Evolutionary conservation across 1,140 invertebrate genomes (phyloP), one percentile per base, ranked within the genome.

Genomic region (Triops longicaudatus): DNA sequence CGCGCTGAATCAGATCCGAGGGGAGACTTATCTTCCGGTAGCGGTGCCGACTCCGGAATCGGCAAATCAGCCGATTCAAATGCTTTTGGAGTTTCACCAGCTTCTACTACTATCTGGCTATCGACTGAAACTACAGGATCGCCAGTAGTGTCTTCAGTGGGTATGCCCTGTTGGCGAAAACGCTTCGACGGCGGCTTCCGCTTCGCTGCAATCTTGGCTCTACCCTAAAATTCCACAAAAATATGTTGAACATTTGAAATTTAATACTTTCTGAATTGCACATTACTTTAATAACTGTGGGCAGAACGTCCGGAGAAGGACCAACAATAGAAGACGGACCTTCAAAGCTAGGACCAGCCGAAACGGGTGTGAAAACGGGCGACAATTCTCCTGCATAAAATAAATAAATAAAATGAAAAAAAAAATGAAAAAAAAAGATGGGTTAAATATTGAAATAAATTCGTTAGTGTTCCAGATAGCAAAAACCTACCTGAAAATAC

Each of bases 181-280:
- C 50, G 50, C 14, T 63, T 63, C 50, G 50, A 63, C 50, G 50
- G 50, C 50, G 50, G 50, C n/a, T 63, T 63, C n/a, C 50, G 9
- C 50, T 63, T 63, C 17, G 50, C 50, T 14, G 22, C 50, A 22
- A 63, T 63, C 22, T 63, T 63, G 0, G 50, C 50, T 17, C 50
- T 63, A 1, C 10, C 50, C 50, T 63, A 17, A 63, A 9, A 63
- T 63, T 63, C 6, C 17, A 63, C 50, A 22, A 63, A 12, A 63
- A n/a, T 63, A 63, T n/a, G n/a, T n/a, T n/a, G n/a, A n/a, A n/a
- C n/a, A n/a, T n/a, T n/a, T n/a, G n/a, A n/a, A n/a, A n/a, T n/a
- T n/a, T n/a, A n/a, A n/a, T n/a, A n/a, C n/a, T n/a, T n/a, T n/a
- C n/a, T n/a, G n/a, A n/a, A n/a, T n/a, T n/a, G n/a, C n/a, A n/a